Percentiles rank a stretch among this genome's conserved stretches.
These are phyloP conservation scores for Phoeniculus purpureus DNA, from an alignment of 2,797 vertebrate species.

Conservation along the genomic window DNA sequence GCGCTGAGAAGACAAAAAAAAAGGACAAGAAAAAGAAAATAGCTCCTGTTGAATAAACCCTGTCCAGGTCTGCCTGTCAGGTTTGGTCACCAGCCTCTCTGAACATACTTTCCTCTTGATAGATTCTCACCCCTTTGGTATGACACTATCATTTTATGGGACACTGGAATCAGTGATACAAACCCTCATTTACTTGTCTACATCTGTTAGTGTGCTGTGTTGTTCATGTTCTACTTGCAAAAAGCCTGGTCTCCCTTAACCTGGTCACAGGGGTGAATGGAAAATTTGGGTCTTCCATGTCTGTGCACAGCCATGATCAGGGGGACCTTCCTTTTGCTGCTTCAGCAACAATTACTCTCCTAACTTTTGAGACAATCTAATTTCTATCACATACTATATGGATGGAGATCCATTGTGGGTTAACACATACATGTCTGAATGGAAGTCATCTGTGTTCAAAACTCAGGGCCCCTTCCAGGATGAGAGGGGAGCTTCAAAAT, in stretches of 20 bases:
- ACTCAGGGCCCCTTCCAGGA: neutral
- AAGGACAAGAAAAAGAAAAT: neutral
- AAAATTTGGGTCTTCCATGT: neutral
- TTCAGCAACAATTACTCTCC: neutral
- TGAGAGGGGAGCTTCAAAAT: slow-evolving; percentile 26
- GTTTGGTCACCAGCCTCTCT: neutral
- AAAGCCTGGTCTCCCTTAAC: neutral
- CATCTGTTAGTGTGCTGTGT: neutral
- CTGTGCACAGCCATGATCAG: neutral
- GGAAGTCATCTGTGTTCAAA: slow-evolving; percentile 8
- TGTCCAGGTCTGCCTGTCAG: neutral
- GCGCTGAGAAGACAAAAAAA: slow-evolving; percentile 3
- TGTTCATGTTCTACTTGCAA: neutral
- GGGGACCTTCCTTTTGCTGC: neutral
- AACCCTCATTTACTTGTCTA: neutral
- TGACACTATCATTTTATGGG: neutral
- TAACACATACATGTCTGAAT: neutral
- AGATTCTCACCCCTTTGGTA: neutral
- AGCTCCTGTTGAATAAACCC: neutral
- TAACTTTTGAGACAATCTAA: neutral
- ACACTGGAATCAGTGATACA: neutral
- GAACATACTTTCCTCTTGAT: neutral
- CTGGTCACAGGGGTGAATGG: neutral
- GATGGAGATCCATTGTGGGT: neutral
- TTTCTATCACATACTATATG: neutral